These are phyloP conservation scores for Drosophila pectinifera DNA, from an alignment of 1,140 invertebrate species.

Conservation along the genomic window DNA sequence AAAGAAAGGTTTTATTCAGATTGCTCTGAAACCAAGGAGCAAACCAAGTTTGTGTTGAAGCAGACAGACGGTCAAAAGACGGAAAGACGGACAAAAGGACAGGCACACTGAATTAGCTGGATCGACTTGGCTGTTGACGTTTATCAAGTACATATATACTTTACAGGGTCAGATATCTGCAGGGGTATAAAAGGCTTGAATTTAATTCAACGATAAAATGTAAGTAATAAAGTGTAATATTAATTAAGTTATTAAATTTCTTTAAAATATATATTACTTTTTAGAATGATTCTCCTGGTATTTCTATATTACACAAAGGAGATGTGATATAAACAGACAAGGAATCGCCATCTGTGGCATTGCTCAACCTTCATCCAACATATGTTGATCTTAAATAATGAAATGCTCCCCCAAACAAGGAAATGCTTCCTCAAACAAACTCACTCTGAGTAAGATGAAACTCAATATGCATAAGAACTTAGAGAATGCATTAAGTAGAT, in stretches of 20 bases:
- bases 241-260: neutral
- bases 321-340: neutral
- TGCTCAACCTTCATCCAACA: slow-evolving; percentile 22
- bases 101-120: too few relatives aligned
- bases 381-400: slow-evolving; percentile 10
- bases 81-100: too few relatives aligned
- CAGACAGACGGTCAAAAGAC: too few relatives aligned
- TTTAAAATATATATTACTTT: neutral
- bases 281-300: neutral
- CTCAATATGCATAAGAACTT: neutral
- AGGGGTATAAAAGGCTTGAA: too few relatives aligned
- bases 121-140: too few relatives aligned
- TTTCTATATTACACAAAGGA: too few relatives aligned
- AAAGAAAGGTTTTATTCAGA: too few relatives aligned
- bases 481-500: neutral
- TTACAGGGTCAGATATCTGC: too few relatives aligned
- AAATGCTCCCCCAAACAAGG: slow-evolving; percentile 6
- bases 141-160: too few relatives aligned
- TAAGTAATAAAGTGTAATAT: neutral
- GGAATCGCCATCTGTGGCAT: neutral
- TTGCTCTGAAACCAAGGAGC: too few relatives aligned
- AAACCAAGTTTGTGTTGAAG: too few relatives aligned
- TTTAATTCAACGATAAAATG: too few relatives aligned
- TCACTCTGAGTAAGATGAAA: neutral
- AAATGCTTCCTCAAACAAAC: neutral